Conservation (phyloP, 1,140 invertebrate genomes). For the Macrocentrus cingulum region DNA sequence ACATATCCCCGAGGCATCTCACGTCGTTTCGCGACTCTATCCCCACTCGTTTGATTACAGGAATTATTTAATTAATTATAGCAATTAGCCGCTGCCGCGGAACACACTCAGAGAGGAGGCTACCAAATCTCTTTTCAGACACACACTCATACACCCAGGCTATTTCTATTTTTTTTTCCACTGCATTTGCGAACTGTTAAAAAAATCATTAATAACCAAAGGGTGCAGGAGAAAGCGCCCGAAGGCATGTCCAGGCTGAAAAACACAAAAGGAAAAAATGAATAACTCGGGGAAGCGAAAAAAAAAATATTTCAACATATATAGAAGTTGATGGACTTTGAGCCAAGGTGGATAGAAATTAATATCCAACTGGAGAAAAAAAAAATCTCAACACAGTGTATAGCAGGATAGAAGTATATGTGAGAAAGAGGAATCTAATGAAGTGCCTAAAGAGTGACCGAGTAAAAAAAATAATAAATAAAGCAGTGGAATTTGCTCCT, state of each 20-base stretch:
- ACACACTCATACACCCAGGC: slow-evolving; percentile 13
- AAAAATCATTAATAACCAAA: slow-evolving; percentile 5
- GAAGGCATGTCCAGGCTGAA: slow-evolving; percentile 3
- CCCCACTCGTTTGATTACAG: slow-evolving; percentile 37
- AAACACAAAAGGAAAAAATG: slow-evolving; percentile 11
- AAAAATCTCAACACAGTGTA: not conserved
- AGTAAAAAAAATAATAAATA: not conserved
- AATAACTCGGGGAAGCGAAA: not conserved
- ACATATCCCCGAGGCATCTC: slow-evolving; percentile 13
- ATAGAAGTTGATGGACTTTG: slow-evolving; percentile 2
- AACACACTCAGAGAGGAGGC: slow-evolving; percentile 27
- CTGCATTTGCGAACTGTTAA: not conserved
- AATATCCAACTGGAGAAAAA: not conserved
- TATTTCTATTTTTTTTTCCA: slow-evolving; percentile 26
- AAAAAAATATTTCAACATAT: not conserved
- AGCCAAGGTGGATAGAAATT: not conserved
- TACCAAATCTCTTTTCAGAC: slow-evolving; percentile 7
- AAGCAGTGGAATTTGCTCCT: not conserved
- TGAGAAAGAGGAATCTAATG: not conserved
- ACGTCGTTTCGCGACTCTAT: slow-evolving; percentile 20
- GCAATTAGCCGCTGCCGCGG: slow-evolving; percentile 37
- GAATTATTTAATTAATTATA: slow-evolving; percentile 46
- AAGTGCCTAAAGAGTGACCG: not conserved
- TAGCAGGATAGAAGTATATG: not conserved
- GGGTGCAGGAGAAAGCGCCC: not conserved